A percentile compares a stretch with the other conserved stretches of the same genome.
phyloP scores from a whole-genome alignment of 2,113 vertebrate genomes.

The Todiramphus saurophagus region DNA sequence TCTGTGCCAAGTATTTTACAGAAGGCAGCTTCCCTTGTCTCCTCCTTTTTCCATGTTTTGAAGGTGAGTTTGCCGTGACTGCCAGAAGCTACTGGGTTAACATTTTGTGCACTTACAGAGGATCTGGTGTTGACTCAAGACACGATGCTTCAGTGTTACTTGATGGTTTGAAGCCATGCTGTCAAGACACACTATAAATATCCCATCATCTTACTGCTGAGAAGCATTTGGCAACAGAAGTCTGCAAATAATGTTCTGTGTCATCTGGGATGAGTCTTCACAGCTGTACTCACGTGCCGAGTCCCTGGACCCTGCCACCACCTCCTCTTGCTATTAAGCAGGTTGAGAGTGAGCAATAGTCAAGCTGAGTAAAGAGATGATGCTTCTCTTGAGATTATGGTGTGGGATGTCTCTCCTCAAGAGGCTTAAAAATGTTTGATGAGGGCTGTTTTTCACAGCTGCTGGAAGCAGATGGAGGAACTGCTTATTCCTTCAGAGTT shows the following conservation, averaged over 20 bases:
- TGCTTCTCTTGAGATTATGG: background rate
- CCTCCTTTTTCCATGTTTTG: background rate
- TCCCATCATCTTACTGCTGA: background rate
- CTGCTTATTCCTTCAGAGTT: background rate
- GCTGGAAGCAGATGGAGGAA: background rate
- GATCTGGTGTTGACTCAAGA: slow-evolving; percentile 21
- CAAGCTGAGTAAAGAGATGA: background rate
- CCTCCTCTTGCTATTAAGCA: background rate
- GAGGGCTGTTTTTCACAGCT: background rate
- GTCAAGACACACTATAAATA: slow-evolving; percentile 52
- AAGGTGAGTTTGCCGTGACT: background rate
- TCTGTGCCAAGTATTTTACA: background rate
- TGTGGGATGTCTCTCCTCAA: background rate
- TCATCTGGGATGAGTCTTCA: background rate
- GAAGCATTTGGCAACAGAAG: background rate
- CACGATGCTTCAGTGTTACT: background rate
- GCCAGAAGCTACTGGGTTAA: slow-evolving; percentile 13
- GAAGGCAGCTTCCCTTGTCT: background rate
- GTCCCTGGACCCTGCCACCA: background rate
- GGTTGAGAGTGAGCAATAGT: background rate
- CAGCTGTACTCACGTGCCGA: background rate
- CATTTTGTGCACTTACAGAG: background rate
- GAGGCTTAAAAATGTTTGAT: background rate
- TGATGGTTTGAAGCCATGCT: slow-evolving; percentile 24
- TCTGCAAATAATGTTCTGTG: background rate